Base-by-base conservation (phyloP, 37 sponge, comb jelly and placozoan genomes). In the Corticium candelabrum region DNA sequence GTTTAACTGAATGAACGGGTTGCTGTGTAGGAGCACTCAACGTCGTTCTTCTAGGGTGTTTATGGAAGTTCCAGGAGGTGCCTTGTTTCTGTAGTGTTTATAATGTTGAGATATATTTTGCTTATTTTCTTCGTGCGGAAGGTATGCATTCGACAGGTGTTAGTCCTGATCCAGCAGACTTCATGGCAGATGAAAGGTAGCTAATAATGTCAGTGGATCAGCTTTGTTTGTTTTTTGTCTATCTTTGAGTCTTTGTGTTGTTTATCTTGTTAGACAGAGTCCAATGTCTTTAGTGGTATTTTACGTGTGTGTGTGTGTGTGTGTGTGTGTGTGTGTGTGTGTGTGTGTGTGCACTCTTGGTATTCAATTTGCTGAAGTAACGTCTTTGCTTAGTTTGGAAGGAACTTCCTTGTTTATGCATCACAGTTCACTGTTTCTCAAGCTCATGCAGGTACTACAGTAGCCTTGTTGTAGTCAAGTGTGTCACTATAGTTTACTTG, bases 361-460 rank as follows among this genome's bases (percentile, higher is more conserved):
- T 38, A 39, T 38, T 74, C 40, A 39, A 40, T 74, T 38, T 74
- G 75, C 38, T 38, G 37, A 40, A 39, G 75, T 74, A 40, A 39
- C 7, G n/a, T n/a, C n/a, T n/a, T 21, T 30, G 2, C 15, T 34
- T 67, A 79, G 79, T 21, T 70, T 81, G 31, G 82, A 81, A 33
- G 82, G 82, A 69, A 33, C 40, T 35, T 30, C 74, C 7, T 69
- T 85, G 69, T 80, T 85, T 41, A 32, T 85, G n/a, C 41, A 34
- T 3, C 39, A 33, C 0, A 40, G 80, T 37, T 75, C 21, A 39
- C 68, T 85, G 4, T 81, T 80, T n/a, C 37, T 81, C 37, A 11
- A 41, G 41, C 67, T 85, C 15, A 75, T 85, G 70, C 68, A 85
- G 71, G 86, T 85, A 35, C 7, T 39, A 1, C 3, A 3, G 29